Evolutionary conservation across 2,888 invertebrate species (phyloP), one percentile per base, ranked within the genome.

Genomic region (Volucella bombylans): DNA sequence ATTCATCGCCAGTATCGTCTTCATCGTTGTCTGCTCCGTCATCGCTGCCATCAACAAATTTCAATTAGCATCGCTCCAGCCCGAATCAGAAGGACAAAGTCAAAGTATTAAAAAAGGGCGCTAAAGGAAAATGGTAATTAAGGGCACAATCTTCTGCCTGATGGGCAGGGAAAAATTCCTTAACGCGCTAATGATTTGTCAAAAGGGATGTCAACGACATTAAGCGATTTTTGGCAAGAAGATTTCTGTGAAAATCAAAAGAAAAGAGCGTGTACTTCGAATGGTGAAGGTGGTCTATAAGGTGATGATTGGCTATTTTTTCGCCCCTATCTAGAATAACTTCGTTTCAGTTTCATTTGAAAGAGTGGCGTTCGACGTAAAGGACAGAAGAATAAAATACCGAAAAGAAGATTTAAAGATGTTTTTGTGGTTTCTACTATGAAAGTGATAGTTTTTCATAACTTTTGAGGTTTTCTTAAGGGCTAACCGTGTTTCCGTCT

Each of bases 111-210:
- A 23, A 43, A 18, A 54, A 50, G 50, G 59, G 41, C 49, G 62
- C 14, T 39, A 64, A 62, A 45, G 41, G 64, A 55, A 57, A 50
- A 57, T 52, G 80, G 68, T 80, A 80, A 80, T 80, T 74, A 74
- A 69, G 64, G 62, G 38, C 68, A 54, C 43, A 55, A 52, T 55
- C 23, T 62, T 4, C 18, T 14, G 49, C n/a, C 8, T 59, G 45
- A 10, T 38, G 62, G 57, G 50, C 54, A 38, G 64, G 31, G 78
- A 55, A 50, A 64, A 64, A 64, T 57, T 57, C 23, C 62, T 71
- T 72, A 72, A 67, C 59, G 72, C 43, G 65, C 65, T 67, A 73
- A 80, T 73, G 73, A 61, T 68, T 73, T 73, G 72, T 49, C 49
- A 73, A 73, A 71, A 68, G 49, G 52, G 49, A 47, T 65, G 73